Conservation (phyloP, 2,797 vertebrate genomes). For the Sphenodon punctatus region DNA sequence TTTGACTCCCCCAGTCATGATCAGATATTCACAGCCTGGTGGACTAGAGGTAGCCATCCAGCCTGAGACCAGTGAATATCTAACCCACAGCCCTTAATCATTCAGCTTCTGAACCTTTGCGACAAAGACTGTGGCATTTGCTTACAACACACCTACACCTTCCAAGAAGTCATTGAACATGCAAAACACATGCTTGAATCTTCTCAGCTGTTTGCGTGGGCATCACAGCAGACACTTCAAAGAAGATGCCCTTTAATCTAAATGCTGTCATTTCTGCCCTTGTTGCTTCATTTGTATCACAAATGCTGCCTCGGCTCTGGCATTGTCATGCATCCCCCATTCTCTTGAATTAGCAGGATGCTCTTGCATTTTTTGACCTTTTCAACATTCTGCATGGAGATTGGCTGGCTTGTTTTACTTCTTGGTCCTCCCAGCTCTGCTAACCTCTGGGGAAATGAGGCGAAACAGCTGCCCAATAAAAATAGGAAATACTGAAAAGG, state of each 20-base stretch:
- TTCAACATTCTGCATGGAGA: slow-evolving; percentile 49
- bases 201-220: fast-evolving
- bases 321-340: not conserved
- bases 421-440: slow-evolving; percentile 1
- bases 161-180: fast-evolving
- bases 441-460: slow-evolving; percentile 62
- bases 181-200: not conserved
- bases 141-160: fast-evolving
- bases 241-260: not conserved
- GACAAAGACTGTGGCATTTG: no score
- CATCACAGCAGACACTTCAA: not conserved
- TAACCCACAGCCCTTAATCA: no score
- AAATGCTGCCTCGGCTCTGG: not conserved
- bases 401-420: slow-evolving; percentile 36
- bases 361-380: slow-evolving; percentile 66
- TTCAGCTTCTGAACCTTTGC: no score
- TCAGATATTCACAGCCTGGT: no score
- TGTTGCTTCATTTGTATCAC: not conserved
- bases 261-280: not conserved
- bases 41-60: no score
- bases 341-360: slow-evolving; percentile 61
- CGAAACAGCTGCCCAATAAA: slow-evolving; percentile 68
- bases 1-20: no score
- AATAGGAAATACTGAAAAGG: slow-evolving; percentile 75
- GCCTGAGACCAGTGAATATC: no score